These are phyloP conservation scores for Lordiphosa stackelbergi DNA, from an alignment of 1,140 invertebrate genomes.

Conservation along the genomic window DNA sequence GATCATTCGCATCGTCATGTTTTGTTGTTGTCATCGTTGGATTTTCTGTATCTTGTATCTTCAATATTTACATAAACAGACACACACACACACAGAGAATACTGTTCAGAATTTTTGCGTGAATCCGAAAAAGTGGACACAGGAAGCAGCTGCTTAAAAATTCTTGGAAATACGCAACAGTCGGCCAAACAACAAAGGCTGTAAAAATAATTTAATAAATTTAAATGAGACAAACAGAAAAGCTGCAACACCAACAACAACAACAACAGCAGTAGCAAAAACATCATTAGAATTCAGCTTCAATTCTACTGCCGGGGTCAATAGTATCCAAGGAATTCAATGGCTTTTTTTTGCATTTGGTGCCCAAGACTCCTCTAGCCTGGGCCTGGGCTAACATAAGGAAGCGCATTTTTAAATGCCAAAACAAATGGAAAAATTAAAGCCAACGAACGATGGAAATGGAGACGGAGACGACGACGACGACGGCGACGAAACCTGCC, in stretches of 20 bases:
- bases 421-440: constrained; percentile 75
- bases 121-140: constrained; percentile 32
- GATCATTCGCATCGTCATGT: constrained; percentile 1
- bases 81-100: constrained; percentile 4
- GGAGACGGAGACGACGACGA: constrained; percentile 12
- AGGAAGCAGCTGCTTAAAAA: constrained; percentile 72
- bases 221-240: constrained; percentile 57
- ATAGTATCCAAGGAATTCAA: constrained; percentile 74
- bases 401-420: constrained; percentile 74
- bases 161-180: constrained; percentile 60
- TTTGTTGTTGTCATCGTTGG: constrained; percentile 2
- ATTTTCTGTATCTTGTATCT: constrained; percentile 26
- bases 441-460: constrained; percentile 59
- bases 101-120: constrained; percentile 18
- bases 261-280: constrained; percentile 32
- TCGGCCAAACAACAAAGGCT: constrained; percentile 26
- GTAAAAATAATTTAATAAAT: constrained; percentile 63
- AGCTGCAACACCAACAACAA: constrained; percentile 11
- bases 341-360: constrained; percentile 51
- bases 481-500: constrained; percentile 26
- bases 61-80: constrained; percentile 28
- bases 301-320: constrained; percentile 53
- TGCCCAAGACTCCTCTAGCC: constrained; percentile 15
- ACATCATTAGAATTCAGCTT: constrained; percentile 56
- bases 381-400: constrained; percentile 27